These are phyloP conservation scores for Columbina picui DNA, from an alignment of 2,113 vertebrate genomes.

Conservation along the genomic window DNA sequence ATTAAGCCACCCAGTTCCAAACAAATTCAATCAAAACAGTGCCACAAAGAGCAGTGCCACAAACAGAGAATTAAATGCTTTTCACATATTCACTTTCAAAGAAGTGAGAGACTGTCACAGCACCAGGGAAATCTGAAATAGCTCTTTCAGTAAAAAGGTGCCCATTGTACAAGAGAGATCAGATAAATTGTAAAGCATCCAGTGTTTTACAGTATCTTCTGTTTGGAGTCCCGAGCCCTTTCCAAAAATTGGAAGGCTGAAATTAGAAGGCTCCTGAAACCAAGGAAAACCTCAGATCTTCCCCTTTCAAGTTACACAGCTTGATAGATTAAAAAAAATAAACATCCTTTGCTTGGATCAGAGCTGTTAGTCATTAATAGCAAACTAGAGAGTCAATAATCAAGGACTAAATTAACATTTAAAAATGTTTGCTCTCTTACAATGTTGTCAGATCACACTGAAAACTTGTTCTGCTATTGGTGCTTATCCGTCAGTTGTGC, in stretches of 20 bases:
- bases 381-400: background rate
- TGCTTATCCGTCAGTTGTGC: background rate
- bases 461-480: background rate
- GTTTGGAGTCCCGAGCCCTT: background rate
- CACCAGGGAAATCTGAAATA: background rate
- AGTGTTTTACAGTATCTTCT: background rate
- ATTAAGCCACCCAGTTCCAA: conserved; percentile 15
- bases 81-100: background rate
- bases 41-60: background rate
- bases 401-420: background rate
- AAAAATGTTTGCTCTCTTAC: background rate
- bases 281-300: background rate
- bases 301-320: background rate
- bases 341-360: background rate
- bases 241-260: background rate
- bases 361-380: background rate
- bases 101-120: background rate
- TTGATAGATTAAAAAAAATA: background rate
- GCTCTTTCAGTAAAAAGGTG: background rate
- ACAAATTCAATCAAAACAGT: background rate
- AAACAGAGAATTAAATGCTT: background rate
- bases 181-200: background rate
- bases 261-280: background rate
- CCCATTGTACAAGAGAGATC: background rate
- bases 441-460: background rate